A percentile compares a stretch with the other conserved stretches of the same genome.
Evolutionary conservation across 2,888 invertebrate genomes (phyloP).

Genomic region (Anoncus sp.): DNA sequence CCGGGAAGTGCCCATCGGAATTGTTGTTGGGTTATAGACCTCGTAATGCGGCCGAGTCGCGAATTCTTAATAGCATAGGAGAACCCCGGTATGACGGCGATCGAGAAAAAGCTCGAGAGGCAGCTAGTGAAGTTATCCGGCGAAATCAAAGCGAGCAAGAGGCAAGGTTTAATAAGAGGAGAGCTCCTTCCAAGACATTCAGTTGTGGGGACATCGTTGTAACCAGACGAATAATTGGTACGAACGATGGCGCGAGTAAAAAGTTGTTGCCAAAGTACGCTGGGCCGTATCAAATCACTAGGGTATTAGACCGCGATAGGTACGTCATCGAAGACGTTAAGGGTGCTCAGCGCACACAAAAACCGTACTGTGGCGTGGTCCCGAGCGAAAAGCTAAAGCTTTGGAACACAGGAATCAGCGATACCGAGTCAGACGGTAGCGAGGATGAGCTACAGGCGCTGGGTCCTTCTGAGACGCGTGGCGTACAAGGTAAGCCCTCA

Average conservation of each 20-base stretch:
- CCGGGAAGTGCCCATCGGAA: slow-evolving; percentile 55
- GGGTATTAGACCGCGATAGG: slow-evolving; percentile 60
- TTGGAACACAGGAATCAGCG: too few relatives aligned
- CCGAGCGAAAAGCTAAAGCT: slow-evolving; percentile 30
- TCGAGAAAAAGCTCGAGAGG: slow-evolving; percentile 12
- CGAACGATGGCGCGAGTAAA: slow-evolving; percentile 58
- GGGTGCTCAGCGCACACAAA: slow-evolving; percentile 51
- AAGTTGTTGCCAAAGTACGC: slow-evolving; percentile 62
- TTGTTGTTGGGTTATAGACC: not conserved
- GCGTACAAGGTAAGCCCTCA: too few relatives aligned
- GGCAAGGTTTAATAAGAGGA: slow-evolving; percentile 48
- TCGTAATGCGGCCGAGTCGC: slow-evolving; percentile 21
- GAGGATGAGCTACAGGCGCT: too few relatives aligned
- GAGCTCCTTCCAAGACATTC: slow-evolving; percentile 32
- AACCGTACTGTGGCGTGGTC: slow-evolving; percentile 48
- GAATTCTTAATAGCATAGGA: slow-evolving; percentile 45
- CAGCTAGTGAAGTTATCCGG: slow-evolving; percentile 14
- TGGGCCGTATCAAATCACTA: slow-evolving; percentile 60
- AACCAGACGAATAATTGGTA: slow-evolving; percentile 32
- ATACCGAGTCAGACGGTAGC: too few relatives aligned
- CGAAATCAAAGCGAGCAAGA: slow-evolving; percentile 43
- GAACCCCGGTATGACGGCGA: slow-evolving; percentile 5
- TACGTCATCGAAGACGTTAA: slow-evolving; percentile 61
- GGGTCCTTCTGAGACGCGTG: too few relatives aligned
- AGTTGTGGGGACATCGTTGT: slow-evolving; percentile 56